A percentile compares a stretch with the other conserved stretches of the same genome.
Evolutionary conservation across 2,797 vertebrate species (phyloP).

Genomic region (Synaphobranchus kaupii): DNA sequence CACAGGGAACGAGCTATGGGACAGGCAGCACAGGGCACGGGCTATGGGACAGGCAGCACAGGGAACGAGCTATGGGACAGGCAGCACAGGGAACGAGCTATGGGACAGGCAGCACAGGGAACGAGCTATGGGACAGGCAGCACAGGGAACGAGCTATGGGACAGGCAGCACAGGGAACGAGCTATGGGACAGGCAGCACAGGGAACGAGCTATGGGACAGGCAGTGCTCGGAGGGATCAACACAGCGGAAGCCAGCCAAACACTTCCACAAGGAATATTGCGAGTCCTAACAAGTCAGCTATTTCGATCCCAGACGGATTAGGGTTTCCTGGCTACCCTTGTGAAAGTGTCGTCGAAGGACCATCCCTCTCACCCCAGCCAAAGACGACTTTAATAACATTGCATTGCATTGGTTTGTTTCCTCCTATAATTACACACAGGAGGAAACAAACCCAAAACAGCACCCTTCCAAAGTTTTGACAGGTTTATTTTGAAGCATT

Average conservation of each 20-base stretch:
- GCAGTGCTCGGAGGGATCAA: constrained; percentile 50
- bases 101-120: constrained; percentile 52
- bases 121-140: too few relatives aligned
- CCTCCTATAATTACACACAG: too few relatives aligned
- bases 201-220: constrained; percentile 54
- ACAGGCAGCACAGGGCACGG: constrained; percentile 53
- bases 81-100: constrained; percentile 50
- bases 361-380: background rate
- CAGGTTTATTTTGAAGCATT: background rate
- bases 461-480: background rate
- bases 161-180: constrained; percentile 53
- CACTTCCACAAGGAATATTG: constrained; percentile 51
- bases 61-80: too few relatives aligned
- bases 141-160: constrained; percentile 43
- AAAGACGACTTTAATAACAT: background rate
- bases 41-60: too few relatives aligned
- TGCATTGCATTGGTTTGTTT: background rate
- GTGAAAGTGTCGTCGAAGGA: constrained; percentile 31
- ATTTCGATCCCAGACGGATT: constrained; percentile 60
- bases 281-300: constrained; percentile 53
- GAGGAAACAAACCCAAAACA: background rate
- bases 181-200: too few relatives aligned
- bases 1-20: constrained; percentile 43
- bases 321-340: constrained; percentile 32
- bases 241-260: constrained; percentile 34